A percentile compares a stretch with the other conserved stretches of the same genome.
Conservation (phyloP, 2,888 invertebrate genomes). For the Plebejus anna region DNA sequence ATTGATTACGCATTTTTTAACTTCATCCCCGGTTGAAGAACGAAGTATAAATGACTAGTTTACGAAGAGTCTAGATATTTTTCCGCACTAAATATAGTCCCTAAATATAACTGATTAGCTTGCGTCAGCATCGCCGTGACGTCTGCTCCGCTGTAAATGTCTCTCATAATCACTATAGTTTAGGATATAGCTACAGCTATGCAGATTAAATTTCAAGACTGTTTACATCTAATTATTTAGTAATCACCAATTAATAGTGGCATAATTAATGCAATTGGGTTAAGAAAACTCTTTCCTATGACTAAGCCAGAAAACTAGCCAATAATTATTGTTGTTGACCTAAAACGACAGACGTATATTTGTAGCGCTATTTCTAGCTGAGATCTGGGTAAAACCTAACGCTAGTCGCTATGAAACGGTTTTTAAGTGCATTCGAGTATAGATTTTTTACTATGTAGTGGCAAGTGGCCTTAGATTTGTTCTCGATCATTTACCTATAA, state of each 20-base stretch:
- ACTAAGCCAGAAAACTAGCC: slow-evolving; percentile 13
- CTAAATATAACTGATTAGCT: slow-evolving; percentile 29
- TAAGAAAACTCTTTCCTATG: slow-evolving; percentile 4
- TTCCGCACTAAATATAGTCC: slow-evolving; percentile 10
- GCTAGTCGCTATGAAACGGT: neutral
- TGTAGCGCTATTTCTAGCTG: slow-evolving; percentile 16
- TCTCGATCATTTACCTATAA: neutral
- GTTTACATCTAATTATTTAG: slow-evolving; percentile 5
- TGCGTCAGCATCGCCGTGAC: slow-evolving; percentile 22
- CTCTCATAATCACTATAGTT: slow-evolving; percentile 19
- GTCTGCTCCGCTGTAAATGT: slow-evolving; percentile 26
- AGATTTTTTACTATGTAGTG: neutral
- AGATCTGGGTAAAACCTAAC: slow-evolving; percentile 5
- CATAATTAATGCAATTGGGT: slow-evolving; percentile 2
- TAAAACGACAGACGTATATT: neutral
- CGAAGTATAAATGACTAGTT: neutral
- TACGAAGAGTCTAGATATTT: slow-evolving; percentile 19
- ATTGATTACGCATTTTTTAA: neutral
- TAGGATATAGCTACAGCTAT: neutral
- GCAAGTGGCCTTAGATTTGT: neutral
- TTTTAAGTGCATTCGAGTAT: slow-evolving; percentile 6
- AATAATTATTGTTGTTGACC: slow-evolving; percentile 7
- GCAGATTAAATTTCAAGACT: slow-evolving; percentile 19
- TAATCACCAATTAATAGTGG: neutral
- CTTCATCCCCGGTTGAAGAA: neutral